Evolutionary conservation across 2,797 vertebrate genomes (phyloP), one percentile per base, ranked within the genome.

Genomic region (Pteronotus mesoamericanus): DNA sequence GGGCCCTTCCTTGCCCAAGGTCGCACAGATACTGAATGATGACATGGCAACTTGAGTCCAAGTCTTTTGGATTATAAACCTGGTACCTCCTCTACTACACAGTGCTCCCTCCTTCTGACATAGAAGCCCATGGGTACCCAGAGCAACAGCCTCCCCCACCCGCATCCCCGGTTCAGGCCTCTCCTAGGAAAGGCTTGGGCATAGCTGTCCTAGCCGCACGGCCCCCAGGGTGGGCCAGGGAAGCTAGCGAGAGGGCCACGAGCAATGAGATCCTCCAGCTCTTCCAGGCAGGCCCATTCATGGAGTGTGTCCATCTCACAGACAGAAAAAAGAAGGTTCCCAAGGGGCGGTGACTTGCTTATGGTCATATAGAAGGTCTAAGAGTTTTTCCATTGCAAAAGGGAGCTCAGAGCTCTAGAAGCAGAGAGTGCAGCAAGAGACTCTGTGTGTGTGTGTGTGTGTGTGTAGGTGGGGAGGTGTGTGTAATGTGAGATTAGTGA

Each of bases 121-220:
- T 16, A 3, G 9, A 72, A 78, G n/a, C 55, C 46, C 74, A 10
- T 5, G 12, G 68, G 64, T n/a, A 44, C 74, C 39, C 48, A 29
- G 9, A 77, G 24, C 34, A 15, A 16, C 68, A 37, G 39, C 19
- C 6, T 5, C 34, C 5, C 69, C 12, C 3, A 24, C 66, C 64
- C n/a, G 42, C 22, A 32, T 14, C 64, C 42, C 0, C 1, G 5
- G 26, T 24, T 51, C 5, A 0, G 1, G 2, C 34, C 57, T 59
- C 24, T 0, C 53, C 26, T 55, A 14, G 21, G 16, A 66, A 66
- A 74, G 44, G 6, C 19, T 0, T 48, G n/a, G 21, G 46, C 26
- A 19, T 10, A 48, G 32, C 15, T 21, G n/a, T 29, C 39, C n/a
- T 6, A 24, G 42, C 39, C 75, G 66, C 51, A 26, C 46, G 59